These are phyloP conservation scores for Drosophila barbarae DNA, from an alignment of 2,888 invertebrate genomes.

Conservation along the genomic window DNA sequence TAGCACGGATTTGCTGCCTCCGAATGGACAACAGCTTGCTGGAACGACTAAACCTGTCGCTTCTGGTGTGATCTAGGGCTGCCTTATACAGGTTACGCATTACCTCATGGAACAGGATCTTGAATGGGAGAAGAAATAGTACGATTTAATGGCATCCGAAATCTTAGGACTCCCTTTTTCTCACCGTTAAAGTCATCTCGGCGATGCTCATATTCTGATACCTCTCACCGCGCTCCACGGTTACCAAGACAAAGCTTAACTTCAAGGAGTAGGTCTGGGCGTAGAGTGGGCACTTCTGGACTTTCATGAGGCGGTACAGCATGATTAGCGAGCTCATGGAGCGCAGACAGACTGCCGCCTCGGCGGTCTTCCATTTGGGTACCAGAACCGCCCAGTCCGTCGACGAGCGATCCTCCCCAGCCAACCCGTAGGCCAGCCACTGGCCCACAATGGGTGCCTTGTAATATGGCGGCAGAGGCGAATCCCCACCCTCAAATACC, in stretches of 20 bases:
- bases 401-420: background rate
- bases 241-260: conserved; percentile 43
- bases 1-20: conserved; percentile 35
- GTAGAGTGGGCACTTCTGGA: conserved; percentile 33
- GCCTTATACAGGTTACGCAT: conserved; percentile 26
- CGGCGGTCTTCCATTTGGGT: conserved; percentile 44
- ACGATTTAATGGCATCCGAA: background rate
- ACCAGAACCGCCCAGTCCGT: conserved; percentile 47
- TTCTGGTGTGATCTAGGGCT: background rate
- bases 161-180: background rate
- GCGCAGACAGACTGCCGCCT: background rate
- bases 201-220: conserved; percentile 24
- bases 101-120: conserved; percentile 42
- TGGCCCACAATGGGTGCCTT: conserved; percentile 27
- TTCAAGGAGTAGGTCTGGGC: conserved; percentile 41
- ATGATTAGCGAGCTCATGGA: conserved; percentile 23
- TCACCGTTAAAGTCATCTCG: conserved; percentile 38
- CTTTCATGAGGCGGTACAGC: conserved; percentile 37
- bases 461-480: conserved; percentile 41
- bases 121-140: background rate
- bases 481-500: conserved; percentile 38
- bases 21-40: conserved; percentile 5
- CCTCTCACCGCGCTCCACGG: conserved; percentile 18
- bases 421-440: conserved; percentile 51
- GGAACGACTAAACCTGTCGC: background rate